phyloP scores from a whole-genome alignment of 2,888 invertebrate genomes.

The Ormia ochracea region DNA sequence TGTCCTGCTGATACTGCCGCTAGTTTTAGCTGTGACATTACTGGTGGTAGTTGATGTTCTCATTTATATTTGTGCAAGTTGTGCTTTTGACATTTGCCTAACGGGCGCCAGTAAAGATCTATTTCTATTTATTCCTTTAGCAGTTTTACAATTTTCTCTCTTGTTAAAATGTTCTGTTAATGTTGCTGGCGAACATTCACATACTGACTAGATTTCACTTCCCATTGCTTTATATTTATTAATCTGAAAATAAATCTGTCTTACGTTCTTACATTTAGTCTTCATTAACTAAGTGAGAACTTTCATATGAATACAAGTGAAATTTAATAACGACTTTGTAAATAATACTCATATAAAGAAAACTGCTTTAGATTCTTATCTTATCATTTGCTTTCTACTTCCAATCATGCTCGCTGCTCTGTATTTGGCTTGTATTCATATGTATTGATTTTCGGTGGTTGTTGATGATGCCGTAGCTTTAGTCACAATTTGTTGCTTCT shows the following conservation, averaged over 20 bases:
- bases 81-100: constrained; percentile 63
- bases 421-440: background rate
- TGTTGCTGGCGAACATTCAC: background rate
- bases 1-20: constrained; percentile 21
- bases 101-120: constrained; percentile 59
- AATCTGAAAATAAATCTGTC: constrained; percentile 56
- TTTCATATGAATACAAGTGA: constrained; percentile 2
- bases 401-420: constrained; percentile 24
- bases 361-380: constrained; percentile 45
- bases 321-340: constrained; percentile 13
- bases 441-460: constrained; percentile 2
- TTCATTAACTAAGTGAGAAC: constrained; percentile 40
- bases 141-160: background rate
- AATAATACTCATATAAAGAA: constrained; percentile 22
- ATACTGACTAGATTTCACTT: constrained; percentile 25
- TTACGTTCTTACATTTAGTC: constrained; percentile 41
- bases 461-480: constrained; percentile 13
- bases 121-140: constrained; percentile 11
- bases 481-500: constrained; percentile 17
- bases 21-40: constrained; percentile 13
- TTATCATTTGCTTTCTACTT: constrained; percentile 18
- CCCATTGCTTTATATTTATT: constrained; percentile 34
- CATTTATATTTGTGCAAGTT: constrained; percentile 49
- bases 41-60: constrained; percentile 38
- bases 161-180: constrained; percentile 1